Evolutionary conservation across 2,797 vertebrate genomes (phyloP).

Genomic region (Sebastes wilsoni): DNA sequence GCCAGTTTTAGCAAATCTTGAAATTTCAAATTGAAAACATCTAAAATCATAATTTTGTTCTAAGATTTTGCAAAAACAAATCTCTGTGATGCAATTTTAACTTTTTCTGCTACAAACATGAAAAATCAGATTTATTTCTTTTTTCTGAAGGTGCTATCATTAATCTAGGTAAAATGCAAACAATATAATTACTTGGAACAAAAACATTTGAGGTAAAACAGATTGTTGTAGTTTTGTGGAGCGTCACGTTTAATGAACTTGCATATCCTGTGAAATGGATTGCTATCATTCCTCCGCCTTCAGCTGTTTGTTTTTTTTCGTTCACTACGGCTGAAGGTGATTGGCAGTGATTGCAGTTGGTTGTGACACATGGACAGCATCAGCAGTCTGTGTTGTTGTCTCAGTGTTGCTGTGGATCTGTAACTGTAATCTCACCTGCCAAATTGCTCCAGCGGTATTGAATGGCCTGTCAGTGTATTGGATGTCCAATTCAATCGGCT

Average conservation of each 20-base stretch:
- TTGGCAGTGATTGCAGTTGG: conserved; percentile 59
- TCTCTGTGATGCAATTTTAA: background rate
- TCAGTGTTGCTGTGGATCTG: conserved; percentile 39
- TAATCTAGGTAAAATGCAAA: background rate
- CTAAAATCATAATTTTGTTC: background rate
- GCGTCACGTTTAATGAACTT: background rate
- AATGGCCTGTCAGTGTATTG: conserved; percentile 56
- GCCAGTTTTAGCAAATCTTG: background rate
- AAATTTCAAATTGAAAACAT: background rate
- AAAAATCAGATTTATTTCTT: background rate
- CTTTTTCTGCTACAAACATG: background rate
- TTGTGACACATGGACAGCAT: conserved; percentile 61
- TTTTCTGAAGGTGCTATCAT: background rate
- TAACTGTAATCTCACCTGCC: conserved; percentile 57
- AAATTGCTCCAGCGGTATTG: conserved; percentile 43
- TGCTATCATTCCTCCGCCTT: background rate
- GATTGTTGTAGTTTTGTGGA: background rate
- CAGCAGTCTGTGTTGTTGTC: conserved; percentile 39
- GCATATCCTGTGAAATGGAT: background rate
- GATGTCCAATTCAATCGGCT: conserved; percentile 57
- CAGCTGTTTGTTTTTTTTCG: background rate
- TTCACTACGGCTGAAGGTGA: conserved; percentile 42
- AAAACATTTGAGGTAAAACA: background rate
- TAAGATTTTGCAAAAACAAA: background rate
- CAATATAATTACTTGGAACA: background rate